Base-by-base conservation (phyloP, 2,888 invertebrate genomes). In the Ophioninae sp. region DNA sequence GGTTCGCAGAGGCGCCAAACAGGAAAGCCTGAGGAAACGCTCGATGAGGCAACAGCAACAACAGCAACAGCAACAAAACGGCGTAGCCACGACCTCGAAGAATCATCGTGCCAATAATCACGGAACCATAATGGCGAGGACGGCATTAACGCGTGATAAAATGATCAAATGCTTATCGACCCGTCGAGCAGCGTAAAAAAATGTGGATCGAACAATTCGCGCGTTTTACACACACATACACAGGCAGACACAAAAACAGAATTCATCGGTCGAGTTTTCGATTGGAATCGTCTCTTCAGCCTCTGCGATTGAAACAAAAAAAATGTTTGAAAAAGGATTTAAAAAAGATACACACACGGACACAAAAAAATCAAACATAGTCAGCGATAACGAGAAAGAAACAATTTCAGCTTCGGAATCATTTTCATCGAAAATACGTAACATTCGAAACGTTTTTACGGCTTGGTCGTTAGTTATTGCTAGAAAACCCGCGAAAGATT, bases 1-100 rank as follows among this genome's bases (percentile, higher is more conserved):
- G 87, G 84, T 59, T 64, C 85, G 83, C 89, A 92, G 92, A 87
- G 93, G 92, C 87, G 92, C 93, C 90, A 93, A 93, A 90, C 91
- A 93, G 87, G 92, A 92, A 84, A 90, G 91, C 10, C 81, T 92
- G 87, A 91, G 90, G 86, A 91, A 92, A 85, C 88, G 90, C 79
- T 89, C 88, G 51, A 51, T 10, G 71, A 88, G 86, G 81, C 87
- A 90, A 51, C 90, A 90, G 39, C 87, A 88, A 17, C 72, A 59
- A 20, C 79, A 67, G 63, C 17, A 37, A 63, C 82, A 67, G 82
- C 68, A 80, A 71, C 85, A 85, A 39, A 83, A 65, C 7, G 75
- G 69, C 20, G 87, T 85, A 81, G 78, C 85, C 86, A 87, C 88
- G 87, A 87, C 88, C 86, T 87, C 82, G 83, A 88, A 86, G 30